Evolutionary conservation across 2,888 invertebrate genomes (phyloP).

Genomic region (Apamea crenata): DNA sequence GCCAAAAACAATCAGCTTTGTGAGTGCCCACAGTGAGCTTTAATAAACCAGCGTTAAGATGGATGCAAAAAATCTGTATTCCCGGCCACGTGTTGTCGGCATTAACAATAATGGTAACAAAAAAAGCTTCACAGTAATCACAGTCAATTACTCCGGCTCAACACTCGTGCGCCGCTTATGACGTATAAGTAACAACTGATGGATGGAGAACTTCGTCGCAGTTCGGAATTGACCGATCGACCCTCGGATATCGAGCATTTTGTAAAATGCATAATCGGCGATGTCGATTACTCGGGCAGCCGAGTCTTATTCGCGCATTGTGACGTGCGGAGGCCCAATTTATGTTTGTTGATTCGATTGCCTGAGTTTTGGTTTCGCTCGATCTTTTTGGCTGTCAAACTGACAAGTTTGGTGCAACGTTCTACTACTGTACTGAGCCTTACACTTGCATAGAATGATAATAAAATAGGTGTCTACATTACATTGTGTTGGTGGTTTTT

Average conservation of each 20-base stretch:
- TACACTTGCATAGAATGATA: neutral
- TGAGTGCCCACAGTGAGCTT: neutral
- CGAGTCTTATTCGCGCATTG: slow-evolving; percentile 39
- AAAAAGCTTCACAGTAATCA: slow-evolving; percentile 60
- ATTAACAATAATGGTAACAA: slow-evolving; percentile 42
- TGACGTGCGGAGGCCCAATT: slow-evolving; percentile 30
- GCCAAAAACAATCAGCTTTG: slow-evolving; percentile 8
- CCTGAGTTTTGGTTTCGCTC: neutral
- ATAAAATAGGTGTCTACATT: neutral
- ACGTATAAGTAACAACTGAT: slow-evolving; percentile 62
- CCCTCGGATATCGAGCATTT: slow-evolving; percentile 72
- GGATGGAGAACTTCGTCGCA: slow-evolving; percentile 59
- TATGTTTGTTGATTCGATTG: slow-evolving; percentile 23
- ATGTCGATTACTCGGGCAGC: slow-evolving; percentile 43
- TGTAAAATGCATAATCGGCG: slow-evolving; percentile 65
- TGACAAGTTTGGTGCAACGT: neutral
- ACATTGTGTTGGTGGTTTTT: slow-evolving; percentile 8
- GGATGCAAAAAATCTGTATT: slow-evolving; percentile 21
- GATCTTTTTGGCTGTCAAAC: slow-evolving; percentile 13
- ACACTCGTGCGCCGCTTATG: slow-evolving; percentile 47
- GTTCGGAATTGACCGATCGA: slow-evolving; percentile 57
- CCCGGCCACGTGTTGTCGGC: slow-evolving; percentile 21
- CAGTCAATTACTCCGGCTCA: slow-evolving; percentile 49
- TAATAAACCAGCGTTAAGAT: slow-evolving; percentile 4
- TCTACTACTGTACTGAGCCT: neutral